Percentiles rank a stretch among this genome's conserved stretches.
Conservation (phyloP, 2,888 invertebrate species). For the Eustalomyia histrio region DNA sequence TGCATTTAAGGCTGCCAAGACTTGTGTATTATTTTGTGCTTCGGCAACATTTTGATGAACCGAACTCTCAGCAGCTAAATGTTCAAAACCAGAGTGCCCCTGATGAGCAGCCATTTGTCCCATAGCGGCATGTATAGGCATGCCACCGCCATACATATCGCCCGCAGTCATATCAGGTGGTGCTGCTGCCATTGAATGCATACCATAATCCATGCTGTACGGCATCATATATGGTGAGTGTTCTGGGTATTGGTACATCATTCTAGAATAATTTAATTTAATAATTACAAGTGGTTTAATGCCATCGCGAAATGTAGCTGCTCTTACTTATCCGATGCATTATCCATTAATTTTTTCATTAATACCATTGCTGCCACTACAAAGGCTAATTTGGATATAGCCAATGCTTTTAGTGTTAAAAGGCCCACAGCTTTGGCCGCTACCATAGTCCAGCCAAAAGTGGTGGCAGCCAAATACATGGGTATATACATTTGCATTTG, state of each 20-base stretch:
- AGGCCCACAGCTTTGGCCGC: slow-evolving; percentile 83
- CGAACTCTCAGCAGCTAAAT: slow-evolving; percentile 74
- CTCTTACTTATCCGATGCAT: slow-evolving; percentile 79
- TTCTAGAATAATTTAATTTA: slow-evolving; percentile 68
- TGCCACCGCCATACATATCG: slow-evolving; percentile 76
- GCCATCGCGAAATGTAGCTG: not conserved
- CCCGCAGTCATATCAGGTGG: slow-evolving; percentile 72
- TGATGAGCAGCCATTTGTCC: slow-evolving; percentile 56
- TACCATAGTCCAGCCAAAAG: slow-evolving; percentile 83
- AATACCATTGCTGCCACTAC: slow-evolving; percentile 83
- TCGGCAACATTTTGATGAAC: slow-evolving; percentile 76
- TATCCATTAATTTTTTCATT: slow-evolving; percentile 83
- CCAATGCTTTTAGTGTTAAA: slow-evolving; percentile 84
- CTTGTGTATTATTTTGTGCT: slow-evolving; percentile 76
- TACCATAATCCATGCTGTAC: slow-evolving; percentile 78
- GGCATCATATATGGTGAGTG: slow-evolving; percentile 79
- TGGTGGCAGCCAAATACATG: slow-evolving; percentile 85
- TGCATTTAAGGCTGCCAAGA: slow-evolving; percentile 75
- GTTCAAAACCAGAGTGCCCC: slow-evolving; percentile 74
- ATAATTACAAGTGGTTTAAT: not conserved
- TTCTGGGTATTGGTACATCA: slow-evolving; percentile 78
- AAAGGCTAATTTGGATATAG: slow-evolving; percentile 85
- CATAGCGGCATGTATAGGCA: slow-evolving; percentile 73
- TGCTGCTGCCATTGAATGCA: slow-evolving; percentile 71
- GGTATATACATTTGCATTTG: slow-evolving; percentile 84